phyloP scores from a whole-genome alignment of 2,797 vertebrate genomes.

The Nasua narica region DNA sequence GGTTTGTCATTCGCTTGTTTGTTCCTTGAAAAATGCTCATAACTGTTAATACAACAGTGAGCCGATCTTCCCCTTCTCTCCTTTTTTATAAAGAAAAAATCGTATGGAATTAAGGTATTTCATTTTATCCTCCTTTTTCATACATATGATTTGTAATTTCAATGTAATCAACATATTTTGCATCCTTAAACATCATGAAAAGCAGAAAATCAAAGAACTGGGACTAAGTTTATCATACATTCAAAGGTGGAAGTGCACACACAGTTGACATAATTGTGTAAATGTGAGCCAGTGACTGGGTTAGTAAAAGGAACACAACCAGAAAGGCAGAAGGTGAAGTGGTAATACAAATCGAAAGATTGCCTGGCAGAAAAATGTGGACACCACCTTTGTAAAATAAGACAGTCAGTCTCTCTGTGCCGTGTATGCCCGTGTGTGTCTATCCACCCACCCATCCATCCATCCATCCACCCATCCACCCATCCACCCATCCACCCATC shows the following conservation, averaged over 20 bases:
- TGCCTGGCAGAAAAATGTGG: background rate
- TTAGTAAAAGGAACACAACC: background rate
- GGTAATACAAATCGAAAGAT: background rate
- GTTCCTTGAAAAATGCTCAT: background rate
- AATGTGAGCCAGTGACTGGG: background rate
- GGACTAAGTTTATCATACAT: background rate
- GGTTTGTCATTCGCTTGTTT: background rate
- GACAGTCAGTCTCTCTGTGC: background rate
- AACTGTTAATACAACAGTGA: background rate
- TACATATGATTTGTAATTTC: background rate
- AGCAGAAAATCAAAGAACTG: background rate
- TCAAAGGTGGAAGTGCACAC: background rate
- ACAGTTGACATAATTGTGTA: background rate
- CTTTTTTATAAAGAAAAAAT: background rate
- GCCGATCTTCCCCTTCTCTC: background rate
- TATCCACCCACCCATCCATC: background rate
- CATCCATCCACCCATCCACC: no score
- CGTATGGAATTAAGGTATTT: background rate
- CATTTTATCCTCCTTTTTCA: background rate
- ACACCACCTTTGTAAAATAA: background rate
- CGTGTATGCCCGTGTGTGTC: fast-evolving
- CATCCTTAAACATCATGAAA: background rate
- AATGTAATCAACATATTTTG: background rate
- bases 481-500: no score
- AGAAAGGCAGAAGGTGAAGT: background rate